These are phyloP conservation scores for Dasyornis broadbenti DNA, from an alignment of 2,113 vertebrate genomes.

Conservation along the genomic window DNA sequence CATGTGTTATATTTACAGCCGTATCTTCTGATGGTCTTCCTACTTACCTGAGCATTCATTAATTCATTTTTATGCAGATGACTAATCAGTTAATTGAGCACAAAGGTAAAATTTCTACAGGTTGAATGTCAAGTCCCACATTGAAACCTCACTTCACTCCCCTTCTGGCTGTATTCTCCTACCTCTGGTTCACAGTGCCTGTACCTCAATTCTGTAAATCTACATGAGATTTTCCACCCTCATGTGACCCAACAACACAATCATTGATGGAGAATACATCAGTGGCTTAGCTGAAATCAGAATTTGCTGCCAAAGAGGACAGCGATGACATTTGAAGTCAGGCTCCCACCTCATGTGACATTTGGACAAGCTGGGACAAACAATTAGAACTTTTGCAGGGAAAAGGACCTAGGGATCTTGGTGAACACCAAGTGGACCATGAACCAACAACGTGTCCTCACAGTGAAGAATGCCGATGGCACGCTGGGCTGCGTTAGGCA, in stretches of 20 bases:
- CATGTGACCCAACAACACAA: neutral
- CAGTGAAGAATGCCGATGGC: rapidly evolving
- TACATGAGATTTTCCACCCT: neutral
- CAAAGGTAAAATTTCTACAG: neutral
- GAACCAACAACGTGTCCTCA: neutral
- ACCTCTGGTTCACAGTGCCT: neutral
- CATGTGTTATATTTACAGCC: neutral
- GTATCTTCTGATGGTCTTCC: neutral
- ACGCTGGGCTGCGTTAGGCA: neutral
- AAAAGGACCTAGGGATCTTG: neutral
- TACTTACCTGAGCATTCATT: neutral
- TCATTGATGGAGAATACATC: neutral
- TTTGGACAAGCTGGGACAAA: neutral
- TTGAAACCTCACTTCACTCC: neutral
- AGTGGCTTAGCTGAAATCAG: neutral
- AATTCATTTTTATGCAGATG: neutral
- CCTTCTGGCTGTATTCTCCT: neutral
- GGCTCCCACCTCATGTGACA: neutral
- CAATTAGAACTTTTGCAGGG: neutral
- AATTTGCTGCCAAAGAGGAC: neutral
- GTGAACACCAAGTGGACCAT: neutral
- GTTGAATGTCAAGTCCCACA: neutral
- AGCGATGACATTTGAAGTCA: neutral
- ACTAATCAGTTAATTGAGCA: neutral
- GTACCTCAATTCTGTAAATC: neutral